phyloP scores from a whole-genome alignment of 2,797 vertebrate genomes.

The Zalophus californianus region DNA sequence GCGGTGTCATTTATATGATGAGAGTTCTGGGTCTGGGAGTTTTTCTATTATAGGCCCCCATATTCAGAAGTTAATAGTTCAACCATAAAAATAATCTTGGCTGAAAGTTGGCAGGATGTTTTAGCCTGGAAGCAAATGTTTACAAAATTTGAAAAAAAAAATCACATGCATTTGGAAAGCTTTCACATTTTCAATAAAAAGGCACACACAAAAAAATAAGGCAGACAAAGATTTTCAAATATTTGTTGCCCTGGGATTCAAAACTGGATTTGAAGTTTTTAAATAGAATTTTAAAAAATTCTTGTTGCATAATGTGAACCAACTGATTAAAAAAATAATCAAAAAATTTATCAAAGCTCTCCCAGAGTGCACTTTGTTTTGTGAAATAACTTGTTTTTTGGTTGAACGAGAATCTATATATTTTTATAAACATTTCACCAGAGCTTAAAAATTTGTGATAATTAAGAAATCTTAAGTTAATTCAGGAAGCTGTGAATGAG shows the following conservation, averaged over 20 bases:
- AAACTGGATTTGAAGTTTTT: slow-evolving; percentile 47
- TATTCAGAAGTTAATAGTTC: slow-evolving; percentile 81
- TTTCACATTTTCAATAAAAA: slow-evolving; percentile 58
- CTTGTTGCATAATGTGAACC: slow-evolving; percentile 30
- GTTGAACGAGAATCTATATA: slow-evolving; percentile 23
- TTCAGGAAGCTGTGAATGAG: slow-evolving; percentile 27
- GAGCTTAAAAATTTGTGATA: slow-evolving; percentile 36
- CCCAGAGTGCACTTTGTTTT: not conserved
- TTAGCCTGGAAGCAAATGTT: slow-evolving; percentile 81
- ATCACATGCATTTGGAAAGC: slow-evolving; percentile 65
- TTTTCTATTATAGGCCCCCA: slow-evolving; percentile 71
- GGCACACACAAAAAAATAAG: not conserved
- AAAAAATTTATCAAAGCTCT: slow-evolving; percentile 29
- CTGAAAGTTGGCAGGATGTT: slow-evolving; percentile 78
- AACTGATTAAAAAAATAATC: slow-evolving; percentile 46
- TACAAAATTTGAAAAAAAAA: slow-evolving; percentile 66
- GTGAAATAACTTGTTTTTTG: slow-evolving; percentile 36
- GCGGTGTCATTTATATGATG: slow-evolving; percentile 57
- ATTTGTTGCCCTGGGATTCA: slow-evolving; percentile 44
- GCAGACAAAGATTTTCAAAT: slow-evolving; percentile 55
- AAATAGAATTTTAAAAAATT: slow-evolving; percentile 40
- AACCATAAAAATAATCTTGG: slow-evolving; percentile 82
- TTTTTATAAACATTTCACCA: slow-evolving; percentile 35
- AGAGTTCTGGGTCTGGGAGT: slow-evolving; percentile 64
- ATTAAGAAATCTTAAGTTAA: slow-evolving; percentile 47